phyloP scores from a whole-genome alignment of 2,797 vertebrate species.

The Steatocranus sp. region DNA sequence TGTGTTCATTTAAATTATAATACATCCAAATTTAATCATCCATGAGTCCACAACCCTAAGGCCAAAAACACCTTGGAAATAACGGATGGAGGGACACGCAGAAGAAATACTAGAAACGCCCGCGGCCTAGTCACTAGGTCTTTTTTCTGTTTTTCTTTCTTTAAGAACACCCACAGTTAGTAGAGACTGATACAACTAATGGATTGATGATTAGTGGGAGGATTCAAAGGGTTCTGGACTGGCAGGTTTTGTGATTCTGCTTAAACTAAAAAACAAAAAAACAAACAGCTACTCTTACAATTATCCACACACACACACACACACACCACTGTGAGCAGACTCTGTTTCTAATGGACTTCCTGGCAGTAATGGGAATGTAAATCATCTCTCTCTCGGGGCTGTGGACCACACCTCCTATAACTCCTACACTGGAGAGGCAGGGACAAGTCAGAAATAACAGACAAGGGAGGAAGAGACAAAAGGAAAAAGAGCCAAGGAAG shows the following conservation, averaged over 20 bases:
- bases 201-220: not conserved
- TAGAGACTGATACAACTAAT: not conserved
- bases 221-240: not conserved
- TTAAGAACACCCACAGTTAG: not conserved
- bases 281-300: not conserved
- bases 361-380: conserved; percentile 55
- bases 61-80: not conserved
- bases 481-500: not conserved
- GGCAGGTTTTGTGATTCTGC: not conserved
- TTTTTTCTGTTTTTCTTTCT: not conserved
- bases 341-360: conserved; percentile 55
- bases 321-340: conserved; percentile 1
- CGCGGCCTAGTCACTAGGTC: not conserved
- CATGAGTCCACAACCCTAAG: not conserved
- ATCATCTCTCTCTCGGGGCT: conserved; percentile 36
- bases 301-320: not conserved
- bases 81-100: not conserved
- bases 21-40: not conserved
- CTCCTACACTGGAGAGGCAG: not conserved
- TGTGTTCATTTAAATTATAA: not conserved
- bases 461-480: not conserved
- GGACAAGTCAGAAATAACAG: not conserved
- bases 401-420: conserved; percentile 6
- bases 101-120: not conserved
- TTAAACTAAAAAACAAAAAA: not conserved